A percentile compares a stretch with the other conserved stretches of the same genome.
These are phyloP conservation scores for Apamea sordens DNA, from an alignment of 2,888 invertebrate species.

Conservation along the genomic window DNA sequence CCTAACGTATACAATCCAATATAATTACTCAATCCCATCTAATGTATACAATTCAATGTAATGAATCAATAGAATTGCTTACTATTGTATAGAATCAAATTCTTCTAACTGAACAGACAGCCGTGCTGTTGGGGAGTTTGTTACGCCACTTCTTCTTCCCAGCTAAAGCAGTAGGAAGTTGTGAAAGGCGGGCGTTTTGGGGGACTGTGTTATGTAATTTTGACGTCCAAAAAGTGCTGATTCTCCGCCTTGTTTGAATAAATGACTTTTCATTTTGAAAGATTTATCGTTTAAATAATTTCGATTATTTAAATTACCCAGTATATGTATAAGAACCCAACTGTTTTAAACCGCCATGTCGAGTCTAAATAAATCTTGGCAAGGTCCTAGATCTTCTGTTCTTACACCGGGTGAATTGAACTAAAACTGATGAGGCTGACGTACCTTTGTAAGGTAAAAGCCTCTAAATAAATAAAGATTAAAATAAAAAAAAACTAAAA, in stretches of 20 bases:
- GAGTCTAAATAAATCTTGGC: conserved; percentile 28
- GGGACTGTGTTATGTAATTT: not conserved
- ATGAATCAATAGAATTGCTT: too few relatives aligned
- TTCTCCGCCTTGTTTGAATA: not conserved
- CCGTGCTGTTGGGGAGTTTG: not conserved
- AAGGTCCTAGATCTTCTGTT: conserved; percentile 34
- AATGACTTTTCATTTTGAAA: not conserved
- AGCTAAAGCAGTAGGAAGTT: not conserved
- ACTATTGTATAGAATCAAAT: too few relatives aligned
- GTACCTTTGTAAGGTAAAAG: too few relatives aligned
- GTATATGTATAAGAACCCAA: not conserved
- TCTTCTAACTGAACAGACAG: not conserved
- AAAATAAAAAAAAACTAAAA: too few relatives aligned
- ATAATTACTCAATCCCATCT: too few relatives aligned
- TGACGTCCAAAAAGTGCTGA: not conserved
- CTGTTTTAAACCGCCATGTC: not conserved
- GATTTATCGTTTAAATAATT: not conserved
- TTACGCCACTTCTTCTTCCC: not conserved
- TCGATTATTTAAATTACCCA: not conserved
- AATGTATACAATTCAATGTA: too few relatives aligned
- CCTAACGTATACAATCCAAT: too few relatives aligned
- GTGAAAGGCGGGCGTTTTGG: not conserved
- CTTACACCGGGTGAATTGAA: conserved; percentile 41
- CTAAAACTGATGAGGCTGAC: conserved; percentile 52
- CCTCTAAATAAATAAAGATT: too few relatives aligned